Conservation (phyloP, 64 coral and sea anemone species). For the Anthopleura sola region DNA sequence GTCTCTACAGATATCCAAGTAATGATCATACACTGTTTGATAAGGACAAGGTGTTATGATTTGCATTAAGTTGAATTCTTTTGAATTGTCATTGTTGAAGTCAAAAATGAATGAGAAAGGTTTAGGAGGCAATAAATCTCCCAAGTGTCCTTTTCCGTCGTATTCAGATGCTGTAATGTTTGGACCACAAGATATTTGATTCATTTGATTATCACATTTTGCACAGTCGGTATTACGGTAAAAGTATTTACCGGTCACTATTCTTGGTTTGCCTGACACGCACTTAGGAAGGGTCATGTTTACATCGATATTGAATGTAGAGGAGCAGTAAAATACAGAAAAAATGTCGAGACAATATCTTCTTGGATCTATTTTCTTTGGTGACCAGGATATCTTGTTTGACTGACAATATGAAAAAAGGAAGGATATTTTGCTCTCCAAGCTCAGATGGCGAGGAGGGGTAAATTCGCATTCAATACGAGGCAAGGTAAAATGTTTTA, state of each 20-base stretch:
- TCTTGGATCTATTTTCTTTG: not conserved
- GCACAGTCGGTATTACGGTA: not conserved
- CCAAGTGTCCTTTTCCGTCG: not conserved
- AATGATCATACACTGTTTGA: not conserved
- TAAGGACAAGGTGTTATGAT: not conserved
- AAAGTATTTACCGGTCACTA: not conserved
- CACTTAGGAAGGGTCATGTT: not conserved
- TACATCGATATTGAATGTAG: not conserved
- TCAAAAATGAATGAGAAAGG: not conserved
- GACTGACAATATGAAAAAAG: not conserved
- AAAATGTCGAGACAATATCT: not conserved
- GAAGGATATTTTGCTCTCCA: not conserved
- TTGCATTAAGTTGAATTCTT: not conserved
- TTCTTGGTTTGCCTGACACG: not conserved
- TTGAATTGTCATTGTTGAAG: not conserved
- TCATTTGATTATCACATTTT: not conserved
- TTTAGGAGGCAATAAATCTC: no score
- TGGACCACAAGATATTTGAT: not conserved
- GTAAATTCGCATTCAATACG: not conserved
- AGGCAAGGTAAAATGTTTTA: not conserved
- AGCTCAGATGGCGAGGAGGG: not conserved
- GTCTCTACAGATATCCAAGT: not conserved
- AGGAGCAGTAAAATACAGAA: not conserved
- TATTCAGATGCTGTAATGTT: not conserved
- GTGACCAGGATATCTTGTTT: not conserved